Percentiles rank a stretch among this genome's conserved stretches.
phyloP scores from a whole-genome alignment of 2,888 invertebrate genomes.

The Biston betularia region DNA sequence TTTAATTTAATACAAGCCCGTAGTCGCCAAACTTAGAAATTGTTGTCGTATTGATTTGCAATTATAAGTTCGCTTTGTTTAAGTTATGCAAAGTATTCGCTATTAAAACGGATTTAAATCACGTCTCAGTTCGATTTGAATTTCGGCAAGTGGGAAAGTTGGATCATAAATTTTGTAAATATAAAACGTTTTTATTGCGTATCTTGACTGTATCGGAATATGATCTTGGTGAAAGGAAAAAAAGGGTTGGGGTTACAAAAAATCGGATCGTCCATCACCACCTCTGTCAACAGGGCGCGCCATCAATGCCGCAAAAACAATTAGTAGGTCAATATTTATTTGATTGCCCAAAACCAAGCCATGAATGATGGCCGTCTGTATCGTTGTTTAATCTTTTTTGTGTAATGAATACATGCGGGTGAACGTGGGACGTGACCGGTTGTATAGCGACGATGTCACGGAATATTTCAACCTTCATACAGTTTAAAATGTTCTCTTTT shows the following conservation, averaged over 20 bases:
- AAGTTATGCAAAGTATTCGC: conserved; percentile 68
- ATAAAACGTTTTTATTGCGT: conserved; percentile 49
- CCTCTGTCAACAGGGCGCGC: conserved; percentile 77
- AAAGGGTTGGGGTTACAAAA: conserved; percentile 74
- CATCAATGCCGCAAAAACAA: conserved; percentile 82
- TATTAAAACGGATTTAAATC: conserved; percentile 61
- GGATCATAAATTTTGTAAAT: conserved; percentile 50
- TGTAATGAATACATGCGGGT: conserved; percentile 50
- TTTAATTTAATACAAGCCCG: conserved; percentile 61
- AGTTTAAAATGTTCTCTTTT: background rate
- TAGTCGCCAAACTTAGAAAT: conserved; percentile 59
- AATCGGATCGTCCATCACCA: conserved; percentile 77
- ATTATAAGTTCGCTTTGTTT: conserved; percentile 67
- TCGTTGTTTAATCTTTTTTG: conserved; percentile 49
- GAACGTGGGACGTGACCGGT: conserved; percentile 48
- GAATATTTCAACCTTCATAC: background rate
- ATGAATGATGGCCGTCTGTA: conserved; percentile 68
- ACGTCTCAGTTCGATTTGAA: conserved; percentile 55
- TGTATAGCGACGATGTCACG: conserved; percentile 19
- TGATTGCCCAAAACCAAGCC: conserved; percentile 70
- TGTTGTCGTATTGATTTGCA: conserved; percentile 69
- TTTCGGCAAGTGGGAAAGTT: conserved; percentile 53
- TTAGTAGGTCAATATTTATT: conserved; percentile 84
- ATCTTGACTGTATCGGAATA: conserved; percentile 61
- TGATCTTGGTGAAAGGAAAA: conserved; percentile 60